Conservation (phyloP, 2,113 vertebrate species). For the Chascanopsetta lugubris region DNA sequence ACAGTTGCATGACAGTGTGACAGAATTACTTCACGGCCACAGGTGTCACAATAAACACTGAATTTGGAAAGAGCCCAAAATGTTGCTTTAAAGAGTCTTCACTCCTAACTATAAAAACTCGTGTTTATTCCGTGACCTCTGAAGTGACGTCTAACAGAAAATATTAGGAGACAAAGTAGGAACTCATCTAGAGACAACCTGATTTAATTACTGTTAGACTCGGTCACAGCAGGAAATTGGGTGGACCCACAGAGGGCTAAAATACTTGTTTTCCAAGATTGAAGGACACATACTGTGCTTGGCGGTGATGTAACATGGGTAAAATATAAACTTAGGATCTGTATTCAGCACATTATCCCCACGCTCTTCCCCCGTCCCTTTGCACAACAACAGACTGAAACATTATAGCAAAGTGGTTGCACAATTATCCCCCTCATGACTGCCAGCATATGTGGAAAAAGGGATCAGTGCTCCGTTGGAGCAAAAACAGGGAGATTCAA, state of each 20-base stretch:
- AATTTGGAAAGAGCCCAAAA: too few species aligned
- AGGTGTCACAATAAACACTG: too few species aligned
- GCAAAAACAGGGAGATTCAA: conserved; percentile 44
- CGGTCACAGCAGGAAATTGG: conserved; percentile 43
- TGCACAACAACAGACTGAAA: conserved; percentile 45
- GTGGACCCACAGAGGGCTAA: conserved; percentile 31
- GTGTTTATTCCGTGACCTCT: too few species aligned
- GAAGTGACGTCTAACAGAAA: background rate
- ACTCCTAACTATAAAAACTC: too few species aligned
- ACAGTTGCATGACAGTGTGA: too few species aligned
- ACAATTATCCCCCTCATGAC: conserved; percentile 65
- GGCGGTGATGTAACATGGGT: conserved; percentile 30
- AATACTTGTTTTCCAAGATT: conserved; percentile 57
- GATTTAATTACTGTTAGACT: conserved; percentile 37
- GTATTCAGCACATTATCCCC: conserved; percentile 53
- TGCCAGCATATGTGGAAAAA: conserved; percentile 47
- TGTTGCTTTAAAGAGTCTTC: too few species aligned
- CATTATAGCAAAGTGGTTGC: conserved; percentile 66
- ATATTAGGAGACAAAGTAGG: background rate
- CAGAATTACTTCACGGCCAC: too few species aligned
- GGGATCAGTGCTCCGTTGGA: conserved; percentile 46
- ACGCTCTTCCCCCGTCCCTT: background rate
- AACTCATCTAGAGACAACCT: conserved; percentile 8
- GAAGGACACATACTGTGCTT: conserved; percentile 22
- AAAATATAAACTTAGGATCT: conserved; percentile 54